Evolutionary conservation across 1,140 invertebrate species (phyloP).

Genomic region (Zaprionus davidi): DNA sequence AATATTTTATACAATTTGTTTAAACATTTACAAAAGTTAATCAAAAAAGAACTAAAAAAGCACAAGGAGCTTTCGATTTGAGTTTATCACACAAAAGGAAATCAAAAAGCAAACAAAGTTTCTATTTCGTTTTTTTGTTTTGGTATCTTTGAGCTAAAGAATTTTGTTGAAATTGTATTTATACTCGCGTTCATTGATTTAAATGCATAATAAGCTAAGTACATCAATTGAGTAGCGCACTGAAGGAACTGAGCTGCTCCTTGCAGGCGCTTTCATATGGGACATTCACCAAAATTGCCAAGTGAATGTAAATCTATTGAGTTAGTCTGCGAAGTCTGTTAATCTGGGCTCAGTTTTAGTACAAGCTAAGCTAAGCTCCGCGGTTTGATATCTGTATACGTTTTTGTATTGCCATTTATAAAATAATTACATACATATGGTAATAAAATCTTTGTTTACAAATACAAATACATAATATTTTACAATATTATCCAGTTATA

Average conservation of each 20-base stretch:
- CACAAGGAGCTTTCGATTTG: conserved; percentile 63
- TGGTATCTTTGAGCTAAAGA: conserved; percentile 51
- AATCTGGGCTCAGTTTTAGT: conserved; percentile 22
- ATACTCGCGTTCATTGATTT: conserved; percentile 26
- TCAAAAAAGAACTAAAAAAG: conserved; percentile 51
- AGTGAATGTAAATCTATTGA: conserved; percentile 35
- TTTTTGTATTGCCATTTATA: conserved; percentile 47
- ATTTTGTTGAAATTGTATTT: conserved; percentile 36
- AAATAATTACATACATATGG: conserved; percentile 51
- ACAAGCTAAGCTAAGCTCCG: conserved; percentile 18
- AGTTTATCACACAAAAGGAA: conserved; percentile 65
- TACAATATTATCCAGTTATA: conserved; percentile 61
- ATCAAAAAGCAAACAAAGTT: conserved; percentile 32
- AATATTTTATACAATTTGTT: conserved; percentile 58
- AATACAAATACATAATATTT: conserved; percentile 73
- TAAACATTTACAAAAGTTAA: conserved; percentile 76
- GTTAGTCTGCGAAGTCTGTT: conserved; percentile 20
- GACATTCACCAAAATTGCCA: conserved; percentile 35
- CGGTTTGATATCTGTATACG: conserved; percentile 17
- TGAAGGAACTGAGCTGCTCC: background rate
- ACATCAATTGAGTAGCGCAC: conserved; percentile 23
- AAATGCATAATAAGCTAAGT: conserved; percentile 49
- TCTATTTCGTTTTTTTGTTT: conserved; percentile 31
- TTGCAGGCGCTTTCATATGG: conserved; percentile 7
- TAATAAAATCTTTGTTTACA: conserved; percentile 78